phyloP scores from a whole-genome alignment of 1,140 invertebrate genomes.

The Scaptomyza pallida region DNA sequence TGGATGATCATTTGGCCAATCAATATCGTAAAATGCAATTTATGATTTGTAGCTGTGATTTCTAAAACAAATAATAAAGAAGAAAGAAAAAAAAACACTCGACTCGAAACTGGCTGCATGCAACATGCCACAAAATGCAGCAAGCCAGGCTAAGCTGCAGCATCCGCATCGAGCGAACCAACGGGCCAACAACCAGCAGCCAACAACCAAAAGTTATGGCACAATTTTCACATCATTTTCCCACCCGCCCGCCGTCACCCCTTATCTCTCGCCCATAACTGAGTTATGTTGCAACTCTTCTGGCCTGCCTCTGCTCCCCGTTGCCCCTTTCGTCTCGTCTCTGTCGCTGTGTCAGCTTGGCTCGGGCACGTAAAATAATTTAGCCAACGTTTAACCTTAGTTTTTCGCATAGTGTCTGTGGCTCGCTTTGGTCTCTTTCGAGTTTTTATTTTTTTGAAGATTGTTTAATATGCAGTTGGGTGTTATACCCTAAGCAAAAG shows the following conservation, averaged over 20 bases:
- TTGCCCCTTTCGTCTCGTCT: not conserved
- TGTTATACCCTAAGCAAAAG: constrained; percentile 15
- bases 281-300: constrained; percentile 61
- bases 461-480: not conserved
- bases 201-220: constrained; percentile 73
- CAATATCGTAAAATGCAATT: constrained; percentile 83
- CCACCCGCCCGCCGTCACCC: constrained; percentile 14
- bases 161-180: constrained; percentile 31
- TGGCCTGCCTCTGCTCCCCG: not conserved
- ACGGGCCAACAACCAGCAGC: constrained; percentile 37
- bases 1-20: constrained; percentile 65
- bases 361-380: constrained; percentile 82
- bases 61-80: constrained; percentile 72
- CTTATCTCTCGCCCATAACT: constrained; percentile 34
- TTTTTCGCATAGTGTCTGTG: constrained; percentile 68
- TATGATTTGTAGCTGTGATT: constrained; percentile 81
- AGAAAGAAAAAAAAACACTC: constrained; percentile 38
- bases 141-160: constrained; percentile 26
- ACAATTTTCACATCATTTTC: constrained; percentile 84
- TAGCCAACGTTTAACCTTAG: constrained; percentile 83
- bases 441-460: constrained; percentile 7
- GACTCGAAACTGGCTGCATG: constrained; percentile 43
- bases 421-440: not conserved
- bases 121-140: constrained; percentile 65
- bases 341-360: not conserved